A percentile compares a stretch with the other conserved stretches of the same genome.
Conservation (phyloP, 2,113 vertebrate genomes). For the Onychostruthus taczanowskii region DNA sequence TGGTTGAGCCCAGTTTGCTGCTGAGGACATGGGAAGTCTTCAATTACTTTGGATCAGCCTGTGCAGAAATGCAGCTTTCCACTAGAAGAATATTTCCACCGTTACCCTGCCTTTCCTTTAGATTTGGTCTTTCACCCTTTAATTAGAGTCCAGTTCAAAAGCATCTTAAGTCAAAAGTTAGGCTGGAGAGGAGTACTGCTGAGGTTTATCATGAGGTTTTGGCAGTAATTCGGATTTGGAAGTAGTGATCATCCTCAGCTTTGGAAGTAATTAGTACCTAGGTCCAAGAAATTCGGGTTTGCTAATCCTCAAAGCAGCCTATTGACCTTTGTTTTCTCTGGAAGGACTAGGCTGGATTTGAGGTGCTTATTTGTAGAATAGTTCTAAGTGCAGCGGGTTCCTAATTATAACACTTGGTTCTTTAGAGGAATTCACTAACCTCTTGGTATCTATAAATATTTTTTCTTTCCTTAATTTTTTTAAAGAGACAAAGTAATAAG, state of each 20-base stretch:
- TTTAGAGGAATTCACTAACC: slow-evolving; percentile 48
- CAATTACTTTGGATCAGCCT: neutral
- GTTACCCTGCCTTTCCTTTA: neutral
- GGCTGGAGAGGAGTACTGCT: neutral
- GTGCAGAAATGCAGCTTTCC: neutral
- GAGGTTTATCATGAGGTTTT: slow-evolving; percentile 27
- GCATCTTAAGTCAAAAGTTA: neutral
- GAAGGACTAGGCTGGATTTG: slow-evolving; percentile 32
- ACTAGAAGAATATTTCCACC: neutral
- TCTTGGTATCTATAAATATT: slow-evolving; percentile 46
- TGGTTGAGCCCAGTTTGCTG: neutral
- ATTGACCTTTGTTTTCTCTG: slow-evolving; percentile 54
- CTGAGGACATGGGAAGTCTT: neutral
- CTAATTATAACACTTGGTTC: slow-evolving; percentile 53
- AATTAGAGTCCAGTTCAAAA: neutral
- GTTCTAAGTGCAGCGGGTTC: slow-evolving; percentile 14
- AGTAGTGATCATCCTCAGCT: neutral
- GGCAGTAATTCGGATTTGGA: slow-evolving; percentile 11
- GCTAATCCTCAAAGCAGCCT: slow-evolving; percentile 43
- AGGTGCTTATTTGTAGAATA: slow-evolving; percentile 57
- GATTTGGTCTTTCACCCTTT: neutral
- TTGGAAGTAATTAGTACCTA: slow-evolving; percentile 45
- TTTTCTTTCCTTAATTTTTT: slow-evolving; percentile 9
- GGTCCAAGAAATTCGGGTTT: slow-evolving; percentile 52
- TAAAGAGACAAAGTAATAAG: slow-evolving; percentile 2